Base-by-base conservation (phyloP, 2,888 invertebrate species). In the Strigamia maritima region DNA sequence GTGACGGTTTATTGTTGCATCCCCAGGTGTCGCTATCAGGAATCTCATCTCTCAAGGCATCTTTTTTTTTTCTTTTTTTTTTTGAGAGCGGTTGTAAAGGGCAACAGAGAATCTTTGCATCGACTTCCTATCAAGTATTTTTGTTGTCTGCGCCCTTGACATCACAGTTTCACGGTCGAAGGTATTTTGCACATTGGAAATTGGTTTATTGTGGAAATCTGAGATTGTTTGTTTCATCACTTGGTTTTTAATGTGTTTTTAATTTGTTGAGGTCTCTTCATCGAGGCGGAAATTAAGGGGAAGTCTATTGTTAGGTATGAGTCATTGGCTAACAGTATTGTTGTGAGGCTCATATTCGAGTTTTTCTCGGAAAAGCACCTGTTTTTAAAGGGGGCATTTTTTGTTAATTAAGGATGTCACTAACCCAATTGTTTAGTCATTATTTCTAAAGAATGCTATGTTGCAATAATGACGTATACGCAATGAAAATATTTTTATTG, bases 21-120 rank as follows among this genome's bases (percentile, higher is more conserved):
- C 65, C 65, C 65, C 65, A 65, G 65, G 65, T 65, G 65, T 65
- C 65, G 24, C 65, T 65, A 65, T 65, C 65, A 65, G 65, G 26
- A 24, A 26, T 65, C 65, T 24, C 65, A 65, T 65, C 65, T 65
- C 26, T 26, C 26, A 26, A 26, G 26, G 65, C 65, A 65, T 24
- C 49, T n/a, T n/a, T 49, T 49, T 49, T 49, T 49, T 49, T 65
- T 65, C 24, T 65, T 26, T 65, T 14, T 19, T 60, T 60, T 16
- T 7, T 19, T 6, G 44, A 14, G 49, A 12, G 24, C 65, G 26
- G 7, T 60, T 24, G n/a, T 60, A 24, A n/a, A 22, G 26, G 26
- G 7, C 8, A 26, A 14, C 1, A 24, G 65, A 24, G 65, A 26
- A 65, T 65, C 65, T 26, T 65, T 65, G 14, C 24, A 26, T 26